Evolutionary conservation across 2,113 vertebrate species (phyloP).

Genomic region (Gymnogyps californianus): DNA sequence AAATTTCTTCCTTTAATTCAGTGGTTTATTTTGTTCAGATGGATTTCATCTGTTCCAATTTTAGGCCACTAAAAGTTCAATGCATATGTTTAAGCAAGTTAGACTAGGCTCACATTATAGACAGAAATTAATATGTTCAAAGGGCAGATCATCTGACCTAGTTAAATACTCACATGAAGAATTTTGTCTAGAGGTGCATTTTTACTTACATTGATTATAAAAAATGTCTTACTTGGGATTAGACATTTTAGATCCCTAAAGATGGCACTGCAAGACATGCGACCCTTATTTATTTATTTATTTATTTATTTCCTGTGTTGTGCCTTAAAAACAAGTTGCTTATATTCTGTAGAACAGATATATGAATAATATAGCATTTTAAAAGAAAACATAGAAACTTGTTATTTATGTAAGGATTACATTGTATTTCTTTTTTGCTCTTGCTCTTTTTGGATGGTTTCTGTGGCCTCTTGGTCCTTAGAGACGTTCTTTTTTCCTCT

Average conservation of each 20-base stretch:
- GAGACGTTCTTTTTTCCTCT: constrained; percentile 24
- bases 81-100: neutral
- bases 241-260: neutral
- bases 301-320: neutral
- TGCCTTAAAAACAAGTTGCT: neutral
- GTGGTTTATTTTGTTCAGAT: neutral
- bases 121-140: neutral
- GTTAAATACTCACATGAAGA: neutral
- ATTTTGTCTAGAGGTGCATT: neutral
- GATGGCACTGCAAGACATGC: neutral
- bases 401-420: neutral
- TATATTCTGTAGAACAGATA: neutral
- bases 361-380: neutral
- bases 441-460: constrained; percentile 1
- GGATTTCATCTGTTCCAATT: neutral
- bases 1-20: neutral
- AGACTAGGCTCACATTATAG: neutral
- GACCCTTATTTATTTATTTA: neutral
- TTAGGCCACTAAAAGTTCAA: neutral
- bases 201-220: neutral
- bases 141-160: neutral
- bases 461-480: neutral
- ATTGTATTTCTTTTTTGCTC: neutral
- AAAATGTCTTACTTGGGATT: neutral
- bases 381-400: neutral